These are phyloP conservation scores for Paralichthys olivaceus DNA, from an alignment of 2,113 vertebrate genomes.

Conservation along the genomic window DNA sequence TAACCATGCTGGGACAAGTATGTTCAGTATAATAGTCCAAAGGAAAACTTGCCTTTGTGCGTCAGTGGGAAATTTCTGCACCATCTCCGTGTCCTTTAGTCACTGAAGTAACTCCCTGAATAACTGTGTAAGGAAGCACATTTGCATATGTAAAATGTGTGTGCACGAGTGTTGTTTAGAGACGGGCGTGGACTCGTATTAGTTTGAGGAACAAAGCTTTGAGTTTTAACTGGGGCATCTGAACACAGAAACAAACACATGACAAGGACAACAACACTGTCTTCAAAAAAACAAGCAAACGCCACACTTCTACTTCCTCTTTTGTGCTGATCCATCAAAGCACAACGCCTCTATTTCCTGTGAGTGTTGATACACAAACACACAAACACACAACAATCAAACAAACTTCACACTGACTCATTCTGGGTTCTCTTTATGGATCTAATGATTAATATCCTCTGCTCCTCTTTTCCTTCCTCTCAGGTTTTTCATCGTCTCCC, in stretches of 20 bases:
- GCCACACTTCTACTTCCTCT: slow-evolving; percentile 38
- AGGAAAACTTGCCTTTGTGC: neutral
- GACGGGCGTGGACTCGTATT: slow-evolving; percentile 24
- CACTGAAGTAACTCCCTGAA: slow-evolving; percentile 34
- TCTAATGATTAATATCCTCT: slow-evolving; percentile 40
- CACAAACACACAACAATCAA: slow-evolving; percentile 10
- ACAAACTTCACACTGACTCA: slow-evolving; percentile 9
- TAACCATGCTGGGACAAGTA: too few relatives aligned
- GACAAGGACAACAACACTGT: slow-evolving; percentile 49
- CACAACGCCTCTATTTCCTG: slow-evolving; percentile 17
- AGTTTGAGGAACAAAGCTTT: slow-evolving; percentile 58
- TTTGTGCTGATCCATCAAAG: slow-evolving; percentile 57
- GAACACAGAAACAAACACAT: slow-evolving; percentile 51
- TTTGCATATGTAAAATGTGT: slow-evolving; percentile 58
- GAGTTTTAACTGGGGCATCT: slow-evolving; percentile 65
- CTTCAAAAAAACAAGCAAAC: slow-evolving; percentile 48
- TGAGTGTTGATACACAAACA: neutral
- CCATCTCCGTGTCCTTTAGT: slow-evolving; percentile 14
- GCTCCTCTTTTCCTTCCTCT: neutral
- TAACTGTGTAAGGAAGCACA: slow-evolving; percentile 4
- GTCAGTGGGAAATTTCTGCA: neutral
- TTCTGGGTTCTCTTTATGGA: neutral
- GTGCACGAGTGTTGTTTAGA: slow-evolving; percentile 18
- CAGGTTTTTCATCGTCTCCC: neutral
- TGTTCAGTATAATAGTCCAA: neutral